These are phyloP conservation scores for Ectropis grisescens DNA, from an alignment of 1,140 invertebrate genomes.

Conservation along the genomic window DNA sequence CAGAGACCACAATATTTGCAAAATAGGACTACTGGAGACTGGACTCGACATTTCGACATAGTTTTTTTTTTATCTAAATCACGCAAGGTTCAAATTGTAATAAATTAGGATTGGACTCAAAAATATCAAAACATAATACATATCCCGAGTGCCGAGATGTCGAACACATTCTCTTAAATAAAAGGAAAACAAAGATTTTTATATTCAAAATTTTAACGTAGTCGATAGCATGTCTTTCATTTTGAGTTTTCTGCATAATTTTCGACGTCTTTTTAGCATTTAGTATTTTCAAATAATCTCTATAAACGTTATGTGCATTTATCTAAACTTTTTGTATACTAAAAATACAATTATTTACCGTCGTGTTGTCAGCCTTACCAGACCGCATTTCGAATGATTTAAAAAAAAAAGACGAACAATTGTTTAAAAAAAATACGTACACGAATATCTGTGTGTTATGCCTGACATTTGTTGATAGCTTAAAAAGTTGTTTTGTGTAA, in stretches of 20 bases:
- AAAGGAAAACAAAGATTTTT: conserved; percentile 58
- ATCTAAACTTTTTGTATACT: conserved; percentile 42
- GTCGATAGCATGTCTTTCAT: conserved; percentile 57
- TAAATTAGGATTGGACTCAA: too few relatives aligned
- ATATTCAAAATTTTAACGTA: conserved; percentile 66
- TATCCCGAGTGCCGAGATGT: conserved; percentile 52
- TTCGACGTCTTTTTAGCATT: conserved; percentile 52
- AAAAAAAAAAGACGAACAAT: conserved; percentile 44
- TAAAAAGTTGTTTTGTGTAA: conserved; percentile 66
- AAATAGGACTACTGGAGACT: conserved; percentile 31
- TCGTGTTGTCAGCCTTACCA: conserved; percentile 40
- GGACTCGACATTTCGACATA: conserved; percentile 44
- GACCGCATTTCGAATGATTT: conserved; percentile 43
- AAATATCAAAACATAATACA: conserved; percentile 47
- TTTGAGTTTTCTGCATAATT: conserved; percentile 45
- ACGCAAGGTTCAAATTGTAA: too few relatives aligned
- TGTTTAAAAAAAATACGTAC: conserved; percentile 50
- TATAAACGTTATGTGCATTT: conserved; percentile 57
- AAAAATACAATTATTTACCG: conserved; percentile 19
- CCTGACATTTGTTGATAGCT: conserved; percentile 59
- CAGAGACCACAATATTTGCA: conserved; percentile 47
- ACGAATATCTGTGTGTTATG: conserved; percentile 48
- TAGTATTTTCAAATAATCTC: conserved; percentile 26
- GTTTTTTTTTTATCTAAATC: conserved; percentile 7
- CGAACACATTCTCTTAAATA: conserved; percentile 34